Evolutionary conservation across 2,888 invertebrate genomes (phyloP).

Genomic region (Drosophila pseudotakahashii): DNA sequence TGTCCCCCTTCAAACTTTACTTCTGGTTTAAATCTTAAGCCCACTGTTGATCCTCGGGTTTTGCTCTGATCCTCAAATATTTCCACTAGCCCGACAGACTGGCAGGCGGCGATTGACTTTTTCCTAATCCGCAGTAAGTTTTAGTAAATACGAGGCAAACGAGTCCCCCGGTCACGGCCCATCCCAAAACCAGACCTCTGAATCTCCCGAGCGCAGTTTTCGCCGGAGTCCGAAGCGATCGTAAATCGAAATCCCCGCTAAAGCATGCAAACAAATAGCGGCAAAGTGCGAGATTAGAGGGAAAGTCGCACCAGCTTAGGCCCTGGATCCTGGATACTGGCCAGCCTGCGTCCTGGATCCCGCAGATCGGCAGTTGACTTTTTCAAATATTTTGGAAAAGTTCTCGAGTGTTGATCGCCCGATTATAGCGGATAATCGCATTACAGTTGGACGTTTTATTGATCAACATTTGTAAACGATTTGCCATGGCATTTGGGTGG

Average conservation of each 20-base stretch:
- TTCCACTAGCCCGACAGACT: slow-evolving; percentile 16
- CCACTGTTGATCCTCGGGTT: slow-evolving; percentile 9
- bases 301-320: slow-evolving; percentile 64
- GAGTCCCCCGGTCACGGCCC: slow-evolving; percentile 10
- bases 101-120: slow-evolving; percentile 66
- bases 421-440: slow-evolving; percentile 83
- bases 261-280: slow-evolving; percentile 77
- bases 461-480: slow-evolving; percentile 84
- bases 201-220: slow-evolving; percentile 18
- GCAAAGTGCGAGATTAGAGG: slow-evolving; percentile 65
- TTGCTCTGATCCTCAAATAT: slow-evolving; percentile 42
- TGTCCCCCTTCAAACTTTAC: no score
- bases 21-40: not conserved
- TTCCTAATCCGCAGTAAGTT: slow-evolving; percentile 64
- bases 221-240: slow-evolving; percentile 42
- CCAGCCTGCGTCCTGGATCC: slow-evolving; percentile 24
- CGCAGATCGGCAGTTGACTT: slow-evolving; percentile 69
- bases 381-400: slow-evolving; percentile 80
- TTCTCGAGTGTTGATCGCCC: slow-evolving; percentile 68
- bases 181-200: not conserved
- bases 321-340: slow-evolving; percentile 3
- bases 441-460: slow-evolving; percentile 77
- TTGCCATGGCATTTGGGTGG: slow-evolving; percentile 51
- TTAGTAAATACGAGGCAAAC: slow-evolving; percentile 62
- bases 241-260: slow-evolving; percentile 72